Base-by-base conservation (phyloP, 2,888 invertebrate species). In the Sphecodes monilicornis region DNA sequence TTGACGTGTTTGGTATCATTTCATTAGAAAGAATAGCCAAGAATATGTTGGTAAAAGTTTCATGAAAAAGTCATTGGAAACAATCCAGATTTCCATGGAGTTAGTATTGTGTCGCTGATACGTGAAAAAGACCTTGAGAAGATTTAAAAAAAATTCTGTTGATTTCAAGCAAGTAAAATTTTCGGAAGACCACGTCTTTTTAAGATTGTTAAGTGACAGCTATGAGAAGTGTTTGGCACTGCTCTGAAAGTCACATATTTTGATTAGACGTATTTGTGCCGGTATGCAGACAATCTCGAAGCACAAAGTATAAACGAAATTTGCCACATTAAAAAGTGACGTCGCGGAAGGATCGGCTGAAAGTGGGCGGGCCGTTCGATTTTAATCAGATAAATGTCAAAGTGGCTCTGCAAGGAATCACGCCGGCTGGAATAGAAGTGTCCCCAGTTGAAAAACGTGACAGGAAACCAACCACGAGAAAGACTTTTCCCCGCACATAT, bases 391-490 rank as follows among this genome's bases (percentile, higher is more conserved):
- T 86, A 78, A 76, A 77, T 66, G 75, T 76, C 76, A 84, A 78
- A 79, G 71, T 77, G 84, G 71, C 43, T 50, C 32, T 46, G 68
- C 69, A 74, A 86, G 82, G 90, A 88, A 84, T 83, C 86, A 83
- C 77, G 76, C 60, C 50, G 60, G 77, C 68, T 79, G 82, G 78
- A 79, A 86, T 79, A 71, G 82, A 85, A 84, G 89, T 86, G 85
- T 89, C 89, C 80, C 77, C 74, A 76, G 70, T 39, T 90, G 88
- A 88, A 86, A 90, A 86, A 88, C 89, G 89, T 89, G 89, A 89
- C 78, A 78, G 78, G 86, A 89, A 89, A 86, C 70, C 84, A 76
- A 76, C 82, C 78, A 68, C 73, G 82, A 82, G 78, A 68, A 84
- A 86, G 90, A 88, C 83, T 86, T 90, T 86, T 83, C 78, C 76